Base-by-base conservation (phyloP, 2,888 invertebrate species). In the Geotrupes spiniger region DNA sequence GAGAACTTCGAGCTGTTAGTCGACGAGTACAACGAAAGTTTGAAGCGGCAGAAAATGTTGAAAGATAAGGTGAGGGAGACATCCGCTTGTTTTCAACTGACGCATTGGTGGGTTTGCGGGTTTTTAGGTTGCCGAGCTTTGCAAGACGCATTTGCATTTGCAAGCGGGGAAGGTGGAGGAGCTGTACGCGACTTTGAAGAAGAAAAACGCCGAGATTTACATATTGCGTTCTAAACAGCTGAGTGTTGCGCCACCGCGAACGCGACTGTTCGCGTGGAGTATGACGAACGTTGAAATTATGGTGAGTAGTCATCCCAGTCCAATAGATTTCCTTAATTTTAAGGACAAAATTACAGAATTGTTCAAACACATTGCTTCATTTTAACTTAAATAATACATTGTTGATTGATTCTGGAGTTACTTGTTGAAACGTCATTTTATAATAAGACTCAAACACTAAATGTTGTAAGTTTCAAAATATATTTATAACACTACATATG, bases 121-220 rank as follows among this genome's bases (percentile, higher is more conserved):
- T 21, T 6, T 60, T 43, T 53, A 76, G 74, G 77, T 91, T 11
- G 81, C 82, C 10, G 88, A 91, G 65, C 77, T 95, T 16, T 86
- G 87, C 66, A 88, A 89, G 64, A 86, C 88, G 2, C 87, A 92
- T 63, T 76, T 92, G 2, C 80, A 92, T 58, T 78, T 92, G 29
- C 92, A 94, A 0, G 87, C 87, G 5, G 89, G 84, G 1, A 92
- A 91, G 65, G 86, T 92, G 1, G 95, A 97, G 60, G 92, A 94
- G 64, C 76, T 99, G 8, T 91, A 93, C 71, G 82, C 85, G 0
- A 90, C 89, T 58, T 74, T 99, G 57, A 85, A 86, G 5, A 89
- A 89, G 66, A 92, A 92, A 68, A 94, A 94, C 73, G 91, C 94
- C 0, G 92, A 95, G 71, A 96, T 98, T 63, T 99, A 98, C 74